Evolutionary conservation across 1,140 invertebrate genomes (phyloP).

Genomic region (Euwallacea similis): DNA sequence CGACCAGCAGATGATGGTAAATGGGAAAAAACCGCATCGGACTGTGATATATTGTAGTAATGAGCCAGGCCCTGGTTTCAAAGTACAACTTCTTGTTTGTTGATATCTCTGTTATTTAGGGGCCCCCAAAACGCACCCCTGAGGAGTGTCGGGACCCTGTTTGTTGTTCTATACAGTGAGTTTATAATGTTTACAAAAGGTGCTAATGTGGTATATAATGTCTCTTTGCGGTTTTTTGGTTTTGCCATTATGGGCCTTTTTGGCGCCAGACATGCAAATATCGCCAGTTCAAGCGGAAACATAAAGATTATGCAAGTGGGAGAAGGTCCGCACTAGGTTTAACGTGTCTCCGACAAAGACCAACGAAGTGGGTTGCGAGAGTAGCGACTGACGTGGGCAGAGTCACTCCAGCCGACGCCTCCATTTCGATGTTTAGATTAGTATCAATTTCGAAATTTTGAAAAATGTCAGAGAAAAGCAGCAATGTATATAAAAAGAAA

Average conservation of each 20-base stretch:
- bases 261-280: not conserved
- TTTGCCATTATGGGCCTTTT: slow-evolving; percentile 14
- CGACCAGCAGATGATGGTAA: slow-evolving; percentile 49
- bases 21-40: slow-evolving; percentile 48
- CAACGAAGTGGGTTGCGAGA: too few species aligned
- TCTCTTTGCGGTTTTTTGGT: slow-evolving; percentile 51
- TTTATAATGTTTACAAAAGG: slow-evolving; percentile 46
- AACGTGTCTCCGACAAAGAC: too few species aligned
- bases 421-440: too few species aligned
- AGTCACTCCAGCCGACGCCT: not conserved
- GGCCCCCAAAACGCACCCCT: slow-evolving; percentile 15
- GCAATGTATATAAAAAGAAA: too few species aligned
- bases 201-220: slow-evolving; percentile 44
- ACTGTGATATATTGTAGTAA: slow-evolving; percentile 27
- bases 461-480: too few species aligned
- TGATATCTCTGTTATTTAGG: slow-evolving; percentile 45
- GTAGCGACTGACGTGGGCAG: slow-evolving; percentile 8
- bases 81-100: slow-evolving; percentile 54
- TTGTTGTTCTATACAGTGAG: slow-evolving; percentile 38
- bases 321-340: too few species aligned
- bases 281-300: not conserved
- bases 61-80: slow-evolving; percentile 54
- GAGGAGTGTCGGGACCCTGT: not conserved
- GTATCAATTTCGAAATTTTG: too few species aligned
- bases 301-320: too few species aligned